Evolutionary conservation across 2,113 vertebrate genomes (phyloP).

Genomic region (Progne subis): DNA sequence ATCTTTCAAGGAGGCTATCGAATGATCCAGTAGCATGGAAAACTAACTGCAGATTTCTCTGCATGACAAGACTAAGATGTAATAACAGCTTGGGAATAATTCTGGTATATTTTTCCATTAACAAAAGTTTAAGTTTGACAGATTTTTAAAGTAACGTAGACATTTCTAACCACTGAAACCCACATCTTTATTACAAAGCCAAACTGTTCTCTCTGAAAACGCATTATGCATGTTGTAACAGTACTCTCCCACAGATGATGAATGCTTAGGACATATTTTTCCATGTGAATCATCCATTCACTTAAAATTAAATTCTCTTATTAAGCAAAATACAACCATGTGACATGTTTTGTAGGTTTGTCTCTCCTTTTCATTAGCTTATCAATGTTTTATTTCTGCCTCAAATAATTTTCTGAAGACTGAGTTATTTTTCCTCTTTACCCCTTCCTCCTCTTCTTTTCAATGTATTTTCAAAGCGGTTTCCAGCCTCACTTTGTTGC

Average conservation of each 20-base stretch:
- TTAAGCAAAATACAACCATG: conserved; percentile 34
- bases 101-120: conserved; percentile 30
- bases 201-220: conserved; percentile 43
- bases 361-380: conserved; percentile 8
- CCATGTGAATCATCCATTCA: conserved; percentile 63
- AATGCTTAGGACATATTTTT: conserved; percentile 58
- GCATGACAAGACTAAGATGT: neutral
- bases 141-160: neutral
- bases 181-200: conserved; percentile 47
- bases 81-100: conserved; percentile 28
- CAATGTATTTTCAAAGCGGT: neutral
- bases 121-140: conserved; percentile 12
- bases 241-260: conserved; percentile 39
- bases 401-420: conserved; percentile 23
- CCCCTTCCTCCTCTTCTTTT: neutral
- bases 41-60: neutral
- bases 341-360: neutral
- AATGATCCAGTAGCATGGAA: conserved; percentile 1
- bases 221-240: conserved; percentile 55
- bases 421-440: neutral
- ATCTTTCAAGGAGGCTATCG: neutral
- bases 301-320: conserved; percentile 30
- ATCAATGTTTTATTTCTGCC: neutral
- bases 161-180: conserved; percentile 28
- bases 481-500: neutral